Base-by-base conservation (phyloP, 1,140 invertebrate species). In the Bombyx mori region DNA sequence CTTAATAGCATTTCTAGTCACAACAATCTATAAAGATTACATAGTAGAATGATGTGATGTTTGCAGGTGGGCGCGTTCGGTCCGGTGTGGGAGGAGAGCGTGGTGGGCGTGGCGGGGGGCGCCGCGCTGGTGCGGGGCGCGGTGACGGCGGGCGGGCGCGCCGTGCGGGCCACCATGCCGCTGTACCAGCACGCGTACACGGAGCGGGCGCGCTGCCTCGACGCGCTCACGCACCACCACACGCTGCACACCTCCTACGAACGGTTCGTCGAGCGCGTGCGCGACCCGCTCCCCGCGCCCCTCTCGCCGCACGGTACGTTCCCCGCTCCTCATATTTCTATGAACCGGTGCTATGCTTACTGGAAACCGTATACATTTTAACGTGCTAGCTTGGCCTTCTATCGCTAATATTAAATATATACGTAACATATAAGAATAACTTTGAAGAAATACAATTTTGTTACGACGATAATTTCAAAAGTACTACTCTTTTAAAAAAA, bases 111-210 rank as follows among this genome's bases (percentile, higher is more conserved):
- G 44, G 93, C 95, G 66, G 93, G 94, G 68, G 90, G 92, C 64
- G 94, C 98, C 6, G 95, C 93, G 26, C 89, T 99, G 42, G 95
- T 99, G 35, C 90, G 98, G 60, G 94, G 95, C 9, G 97, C 97
- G 10, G 97, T 97, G 9, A 91, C 98, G 45, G 96, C 95, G 79
- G 97, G 97, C 54, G 98, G 97, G 69, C 91, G 97, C 61, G 94
- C 96, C 1, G 97, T 98, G 77, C 91, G 97, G 58, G 93, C 94
- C 48, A 94, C 94, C 26, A 90, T 98, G 77, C 93, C 95, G 61
- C 92, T 95, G 66, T 98, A 96, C 84, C 96, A 98, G 86, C 94
- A 97, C 76, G 97, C 96, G 82, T 98, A 97, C 84, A 95, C 97
- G 83, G 97, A 98, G 88, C 90, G 97, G 68, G 92, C 94, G 64